These are phyloP conservation scores for Gymnoscopelus braueri DNA, from an alignment of 2,797 vertebrate species.

Conservation along the genomic window DNA sequence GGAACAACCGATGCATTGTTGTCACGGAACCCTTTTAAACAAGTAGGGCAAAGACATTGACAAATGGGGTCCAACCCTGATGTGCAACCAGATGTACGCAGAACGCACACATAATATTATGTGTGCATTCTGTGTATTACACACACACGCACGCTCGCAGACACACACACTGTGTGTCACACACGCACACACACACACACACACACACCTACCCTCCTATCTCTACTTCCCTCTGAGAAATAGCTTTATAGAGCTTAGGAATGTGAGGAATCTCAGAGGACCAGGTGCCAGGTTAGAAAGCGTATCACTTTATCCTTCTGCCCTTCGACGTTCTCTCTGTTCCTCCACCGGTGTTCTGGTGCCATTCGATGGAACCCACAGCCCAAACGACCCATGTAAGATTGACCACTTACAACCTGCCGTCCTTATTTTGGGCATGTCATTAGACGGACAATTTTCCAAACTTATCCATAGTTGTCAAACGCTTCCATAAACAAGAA, in stretches of 20 bases:
- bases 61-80: constrained; percentile 16
- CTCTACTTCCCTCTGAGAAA: constrained; percentile 52
- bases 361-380: constrained; percentile 22
- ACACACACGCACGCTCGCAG: background rate
- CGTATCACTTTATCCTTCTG: constrained; percentile 47
- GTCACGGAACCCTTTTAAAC: background rate
- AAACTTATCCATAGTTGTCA: too few relatives aligned
- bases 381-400: background rate
- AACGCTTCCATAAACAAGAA: too few relatives aligned
- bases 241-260: constrained; percentile 55
- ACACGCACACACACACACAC: constrained; percentile 7
- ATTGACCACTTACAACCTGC: background rate
- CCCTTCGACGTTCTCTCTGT: constrained; percentile 6
- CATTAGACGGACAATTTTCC: too few relatives aligned
- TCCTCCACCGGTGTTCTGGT: background rate
- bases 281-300: constrained; percentile 30
- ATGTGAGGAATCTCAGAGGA: constrained; percentile 72
- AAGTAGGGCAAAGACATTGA: constrained; percentile 30
- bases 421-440: background rate
- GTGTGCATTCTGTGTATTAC: too few relatives aligned
- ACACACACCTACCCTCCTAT: constrained; percentile 55
- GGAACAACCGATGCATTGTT: background rate
- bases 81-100: background rate
- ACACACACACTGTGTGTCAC: constrained; percentile 24
- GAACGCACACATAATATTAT: background rate